These are phyloP conservation scores for Rhineura floridana DNA, from an alignment of 2,113 vertebrate species.

Conservation along the genomic window DNA sequence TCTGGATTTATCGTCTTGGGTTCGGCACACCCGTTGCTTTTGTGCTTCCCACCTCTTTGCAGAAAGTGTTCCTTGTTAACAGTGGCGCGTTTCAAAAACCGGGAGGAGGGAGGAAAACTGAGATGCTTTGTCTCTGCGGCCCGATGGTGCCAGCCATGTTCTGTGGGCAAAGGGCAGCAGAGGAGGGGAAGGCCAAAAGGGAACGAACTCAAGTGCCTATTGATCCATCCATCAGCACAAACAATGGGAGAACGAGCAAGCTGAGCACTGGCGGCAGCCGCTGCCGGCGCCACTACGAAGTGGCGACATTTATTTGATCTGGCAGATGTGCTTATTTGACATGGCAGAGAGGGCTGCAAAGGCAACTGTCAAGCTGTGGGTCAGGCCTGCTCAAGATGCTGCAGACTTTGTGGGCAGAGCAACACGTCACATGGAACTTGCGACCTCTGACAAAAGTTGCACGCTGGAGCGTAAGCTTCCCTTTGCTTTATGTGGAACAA, in stretches of 20 bases:
- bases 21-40: constrained; percentile 53
- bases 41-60: constrained; percentile 56
- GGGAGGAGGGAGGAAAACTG: constrained; percentile 39
- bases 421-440: background rate
- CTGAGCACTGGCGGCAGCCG: background rate
- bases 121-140: constrained; percentile 19
- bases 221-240: background rate
- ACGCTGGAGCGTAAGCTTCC: background rate
- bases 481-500: background rate
- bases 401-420: background rate
- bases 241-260: background rate
- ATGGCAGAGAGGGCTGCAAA: background rate
- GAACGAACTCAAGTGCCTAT: background rate
- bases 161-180: constrained; percentile 4
- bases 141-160: constrained; percentile 4
- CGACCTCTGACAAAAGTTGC: background rate
- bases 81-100: constrained; percentile 24
- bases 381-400: background rate
- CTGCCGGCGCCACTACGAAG: background rate
- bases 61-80: constrained; percentile 62
- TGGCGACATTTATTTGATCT: rapidly evolving
- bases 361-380: background rate
- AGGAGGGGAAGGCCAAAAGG: background rate
- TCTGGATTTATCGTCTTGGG: constrained; percentile 59
- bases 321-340: background rate